Evolutionary conservation across 2,888 invertebrate species (phyloP).

Genomic region (Callyntrura guangdongensis): DNA sequence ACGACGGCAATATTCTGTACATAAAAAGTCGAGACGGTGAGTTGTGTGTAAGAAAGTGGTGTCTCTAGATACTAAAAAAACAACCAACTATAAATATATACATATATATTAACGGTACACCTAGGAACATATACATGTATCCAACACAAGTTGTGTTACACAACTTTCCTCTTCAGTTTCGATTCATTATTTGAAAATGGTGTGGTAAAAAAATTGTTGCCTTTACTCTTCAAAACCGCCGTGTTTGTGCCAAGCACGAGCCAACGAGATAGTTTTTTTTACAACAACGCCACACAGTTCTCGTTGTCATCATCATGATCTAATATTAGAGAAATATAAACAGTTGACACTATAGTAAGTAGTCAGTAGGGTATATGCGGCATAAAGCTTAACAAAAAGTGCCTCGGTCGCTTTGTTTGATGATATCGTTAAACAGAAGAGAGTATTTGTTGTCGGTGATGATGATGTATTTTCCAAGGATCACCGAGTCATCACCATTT

Average conservation of each 20-base stretch:
- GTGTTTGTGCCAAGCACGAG: background rate
- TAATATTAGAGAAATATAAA: background rate
- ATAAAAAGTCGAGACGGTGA: background rate
- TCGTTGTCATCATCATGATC: background rate
- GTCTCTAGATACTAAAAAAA: background rate
- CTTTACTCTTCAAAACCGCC: background rate
- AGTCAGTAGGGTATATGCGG: background rate
- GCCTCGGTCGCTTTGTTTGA: constrained; percentile 18
- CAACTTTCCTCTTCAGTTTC: background rate
- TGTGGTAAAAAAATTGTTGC: background rate
- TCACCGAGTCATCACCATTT: constrained; percentile 1
- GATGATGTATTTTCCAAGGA: constrained; percentile 28
- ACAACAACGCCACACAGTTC: background rate
- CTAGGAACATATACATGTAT: too few species aligned
- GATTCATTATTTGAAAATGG: constrained; percentile 18
- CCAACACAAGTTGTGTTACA: too few species aligned
- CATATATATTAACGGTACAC: too few species aligned
- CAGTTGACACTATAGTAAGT: background rate
- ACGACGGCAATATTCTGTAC: background rate
- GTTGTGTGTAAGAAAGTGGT: background rate
- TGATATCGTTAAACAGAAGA: constrained; percentile 14
- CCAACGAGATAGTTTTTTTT: background rate
- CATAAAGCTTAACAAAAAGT: background rate
- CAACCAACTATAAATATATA: too few species aligned
- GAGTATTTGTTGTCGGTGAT: background rate